Base-by-base conservation (phyloP, 2,113 vertebrate genomes). In the Eudyptes chrysolophus region DNA sequence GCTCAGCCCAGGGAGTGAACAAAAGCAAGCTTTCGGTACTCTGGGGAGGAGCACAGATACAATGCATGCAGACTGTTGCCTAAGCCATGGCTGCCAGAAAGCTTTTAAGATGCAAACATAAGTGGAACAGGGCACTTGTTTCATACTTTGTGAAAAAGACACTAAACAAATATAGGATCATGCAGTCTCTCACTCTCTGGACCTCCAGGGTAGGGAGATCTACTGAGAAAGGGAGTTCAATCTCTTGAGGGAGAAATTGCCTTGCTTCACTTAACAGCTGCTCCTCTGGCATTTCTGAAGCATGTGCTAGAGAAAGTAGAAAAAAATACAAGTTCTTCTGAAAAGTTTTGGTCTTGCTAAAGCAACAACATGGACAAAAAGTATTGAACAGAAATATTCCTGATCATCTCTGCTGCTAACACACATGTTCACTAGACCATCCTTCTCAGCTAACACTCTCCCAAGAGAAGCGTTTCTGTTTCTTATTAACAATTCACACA, bases 41-140 rank as follows among this genome's bases (percentile, higher is more conserved):
- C 17, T 34, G 20, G 22, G 20, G 57, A 60, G 30, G 32, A 55
- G 12, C 15, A 48, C 1, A 7, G 36, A 12, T 3, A 2, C 40
- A 71, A 62, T 27, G 16, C 88, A 62, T 62, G 26, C 26, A 61
- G 18, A 38, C 2, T 0, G 0, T 13, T 57, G 14, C 22, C 26
- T 74, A 77, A 95, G 12, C 8, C n/a, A 14, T 0, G 0, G 14
- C 46, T 46, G 7, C 27, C 40, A 71, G 26, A n/a, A 88, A 61
- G 7, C 27, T 92, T 90, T 77, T 48, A 80, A 88, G 22, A 51
- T 12, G 17, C n/a, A 87, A 46, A 36, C 10, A 6, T 7, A 92
- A 74, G n/a, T 48, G 25, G 26, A 86, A 71, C 1, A 1, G 1
- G 10, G 15, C 17, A 69, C 21, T 65, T 4, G 0, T 42, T 78